Evolutionary conservation across 2,113 vertebrate species (phyloP), one percentile per base, ranked within the genome.

Genomic region (Dicentrarchus labrax): DNA sequence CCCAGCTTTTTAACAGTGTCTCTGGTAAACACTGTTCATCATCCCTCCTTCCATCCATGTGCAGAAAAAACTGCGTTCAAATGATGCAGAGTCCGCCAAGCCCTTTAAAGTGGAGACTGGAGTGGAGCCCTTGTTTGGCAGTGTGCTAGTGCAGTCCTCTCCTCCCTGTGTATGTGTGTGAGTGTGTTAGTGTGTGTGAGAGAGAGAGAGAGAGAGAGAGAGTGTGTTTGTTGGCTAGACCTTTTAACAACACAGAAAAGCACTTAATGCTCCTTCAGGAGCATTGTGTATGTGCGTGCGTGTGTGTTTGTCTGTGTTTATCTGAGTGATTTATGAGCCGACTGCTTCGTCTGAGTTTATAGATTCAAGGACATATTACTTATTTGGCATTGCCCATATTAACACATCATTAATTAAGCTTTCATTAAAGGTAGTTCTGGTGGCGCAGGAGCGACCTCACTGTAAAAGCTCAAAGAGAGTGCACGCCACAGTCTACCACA

Each of bases 101-200:
- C 93, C 94, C 92, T 95, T 95, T 94, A 94, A 95, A 90, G 82
- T 89, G 84, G 81, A 90, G 85, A 88, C 79, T 78, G 86, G 76
- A 90, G 83, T 84, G 83, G 82, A 90, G 85, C 36, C 77, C 70
- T 81, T 60, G 38, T 89, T 78, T 72, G 66, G 75, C 84, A 85
- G 82, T 80, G 73, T 70, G 83, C 69, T 84, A 71, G 78, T 91
- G 67, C 88, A 80, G 82, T 83, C 76, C 43, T 69, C 85, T 83
- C 77, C 59, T 83, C 45, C 24, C 71, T 61, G 51, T 83, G 45
- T 83, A 47, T 88, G 76, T 86, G 68, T 76, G 66, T 75, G 62
- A 61, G 68, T 45, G 81, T 62, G 82, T 53, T 67, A 76, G 47
- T 75, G 62, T 65, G 68, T 45, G 81, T 62, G 82, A 48, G 71